These are phyloP conservation scores for Schizothorax lantsangensis DNA, from an alignment of 2,797 vertebrate genomes.

Conservation along the genomic window DNA sequence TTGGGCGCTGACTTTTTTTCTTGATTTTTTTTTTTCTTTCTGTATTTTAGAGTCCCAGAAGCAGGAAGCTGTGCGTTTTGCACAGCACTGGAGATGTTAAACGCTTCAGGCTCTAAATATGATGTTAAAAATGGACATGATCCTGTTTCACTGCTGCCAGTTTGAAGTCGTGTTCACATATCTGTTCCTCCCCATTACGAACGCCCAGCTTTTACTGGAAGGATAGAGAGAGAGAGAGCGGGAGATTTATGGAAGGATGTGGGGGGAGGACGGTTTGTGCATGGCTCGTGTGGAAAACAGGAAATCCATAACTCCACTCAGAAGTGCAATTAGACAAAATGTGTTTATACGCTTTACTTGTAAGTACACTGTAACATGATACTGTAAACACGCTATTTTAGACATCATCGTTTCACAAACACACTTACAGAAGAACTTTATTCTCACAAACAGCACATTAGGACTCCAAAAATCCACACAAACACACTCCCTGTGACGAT, in stretches of 20 bases:
- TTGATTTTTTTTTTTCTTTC: background rate
- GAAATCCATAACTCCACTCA: slow-evolving; percentile 66
- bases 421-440: slow-evolving; percentile 14
- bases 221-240: background rate
- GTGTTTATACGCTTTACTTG: slow-evolving; percentile 37
- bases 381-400: slow-evolving; percentile 37
- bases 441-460: slow-evolving; percentile 8
- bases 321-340: slow-evolving; percentile 79
- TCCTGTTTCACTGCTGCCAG: slow-evolving; percentile 36
- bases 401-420: background rate
- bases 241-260: slow-evolving; percentile 4
- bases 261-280: background rate
- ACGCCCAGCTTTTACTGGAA: background rate
- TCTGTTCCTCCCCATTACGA: background rate
- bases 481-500: slow-evolving; percentile 19
- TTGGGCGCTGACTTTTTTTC: too few species aligned
- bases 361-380: slow-evolving; percentile 40
- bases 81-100: slow-evolving; percentile 8
- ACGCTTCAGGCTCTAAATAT: slow-evolving; percentile 25
- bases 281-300: slow-evolving; percentile 35
- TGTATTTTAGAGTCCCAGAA: background rate
- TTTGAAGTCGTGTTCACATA: slow-evolving; percentile 21
- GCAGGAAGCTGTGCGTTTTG: background rate
- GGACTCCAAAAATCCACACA: slow-evolving; percentile 1
- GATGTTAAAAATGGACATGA: slow-evolving; percentile 19